Evolutionary conservation across 2,797 vertebrate genomes (phyloP).

Genomic region (Oreortyx pictus): DNA sequence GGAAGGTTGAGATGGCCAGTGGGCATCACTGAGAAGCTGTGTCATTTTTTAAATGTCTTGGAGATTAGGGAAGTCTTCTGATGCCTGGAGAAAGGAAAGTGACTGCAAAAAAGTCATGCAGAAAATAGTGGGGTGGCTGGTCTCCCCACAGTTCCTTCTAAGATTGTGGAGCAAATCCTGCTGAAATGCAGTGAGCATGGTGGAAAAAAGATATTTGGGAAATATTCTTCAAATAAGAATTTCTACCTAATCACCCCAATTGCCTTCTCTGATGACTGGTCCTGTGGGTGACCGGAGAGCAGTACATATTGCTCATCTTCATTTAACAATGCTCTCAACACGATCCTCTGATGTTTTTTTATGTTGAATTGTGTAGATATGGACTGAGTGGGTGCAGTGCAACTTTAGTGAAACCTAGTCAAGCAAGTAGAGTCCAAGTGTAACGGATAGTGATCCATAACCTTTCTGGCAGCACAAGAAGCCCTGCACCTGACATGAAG

Average conservation of each 20-base stretch:
- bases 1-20: neutral
- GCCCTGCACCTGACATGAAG: neutral
- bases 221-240: neutral
- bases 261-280: neutral
- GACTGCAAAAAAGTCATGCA: neutral
- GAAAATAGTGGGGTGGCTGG: neutral
- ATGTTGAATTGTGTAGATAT: neutral
- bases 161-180: neutral
- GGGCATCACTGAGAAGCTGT: neutral
- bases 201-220: neutral
- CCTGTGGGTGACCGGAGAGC: neutral
- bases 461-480: accelerated
- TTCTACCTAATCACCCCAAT: neutral
- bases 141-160: neutral
- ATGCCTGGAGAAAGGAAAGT: neutral
- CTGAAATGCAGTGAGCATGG: neutral
- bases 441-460: neutral
- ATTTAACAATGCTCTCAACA: neutral
- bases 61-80: neutral
- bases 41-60: neutral
- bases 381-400: neutral
- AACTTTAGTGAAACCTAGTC: neutral
- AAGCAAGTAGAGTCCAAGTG: neutral
- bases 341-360: neutral
- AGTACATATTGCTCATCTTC: neutral